Evolutionary conservation across 2,113 vertebrate species (phyloP).

Genomic region (Scartelaos histophorus): DNA sequence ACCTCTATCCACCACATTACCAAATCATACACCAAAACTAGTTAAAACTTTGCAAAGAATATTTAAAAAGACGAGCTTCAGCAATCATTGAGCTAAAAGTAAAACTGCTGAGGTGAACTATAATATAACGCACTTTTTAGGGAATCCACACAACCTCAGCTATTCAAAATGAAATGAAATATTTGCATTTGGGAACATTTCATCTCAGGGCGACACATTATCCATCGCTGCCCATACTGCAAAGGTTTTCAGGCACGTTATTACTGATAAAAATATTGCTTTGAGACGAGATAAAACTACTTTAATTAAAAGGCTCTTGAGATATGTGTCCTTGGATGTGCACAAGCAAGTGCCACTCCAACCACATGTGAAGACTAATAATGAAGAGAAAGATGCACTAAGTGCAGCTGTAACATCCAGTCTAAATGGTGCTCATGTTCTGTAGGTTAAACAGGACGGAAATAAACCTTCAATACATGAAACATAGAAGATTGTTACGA

Average conservation of each 20-base stretch:
- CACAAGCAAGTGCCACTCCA: neutral
- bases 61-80: neutral
- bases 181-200: neutral
- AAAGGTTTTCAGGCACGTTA: constrained; percentile 5
- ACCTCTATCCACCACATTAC: too few species aligned
- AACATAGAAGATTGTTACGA: neutral
- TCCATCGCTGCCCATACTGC: constrained; percentile 18
- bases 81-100: too few species aligned
- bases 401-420: neutral
- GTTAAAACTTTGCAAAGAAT: neutral
- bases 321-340: constrained; percentile 6
- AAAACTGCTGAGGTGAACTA: neutral
- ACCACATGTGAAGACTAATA: neutral
- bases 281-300: constrained; percentile 26
- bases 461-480: neutral
- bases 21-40: too few species aligned
- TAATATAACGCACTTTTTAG: neutral
- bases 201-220: constrained; percentile 17
- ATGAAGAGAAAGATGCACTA: neutral
- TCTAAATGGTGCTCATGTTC: neutral
- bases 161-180: neutral
- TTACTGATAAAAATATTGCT: constrained; percentile 13
- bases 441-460: neutral
- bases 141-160: neutral
- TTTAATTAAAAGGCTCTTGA: neutral